Conservation (phyloP, 2,797 vertebrate species). For the Acanthis flammea region DNA sequence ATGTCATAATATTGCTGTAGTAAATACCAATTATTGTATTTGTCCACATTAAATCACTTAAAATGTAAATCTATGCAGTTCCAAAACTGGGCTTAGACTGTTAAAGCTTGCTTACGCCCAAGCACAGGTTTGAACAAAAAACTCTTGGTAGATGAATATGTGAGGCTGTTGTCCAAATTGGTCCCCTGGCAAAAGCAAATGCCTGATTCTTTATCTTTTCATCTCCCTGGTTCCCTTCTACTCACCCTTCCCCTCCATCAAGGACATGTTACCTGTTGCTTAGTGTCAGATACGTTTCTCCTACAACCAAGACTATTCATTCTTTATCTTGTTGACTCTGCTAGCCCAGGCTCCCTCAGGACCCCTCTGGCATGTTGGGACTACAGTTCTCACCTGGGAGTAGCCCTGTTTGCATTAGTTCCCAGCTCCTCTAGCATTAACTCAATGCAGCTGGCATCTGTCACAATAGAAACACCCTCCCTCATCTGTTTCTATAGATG, state of each 20-base stretch:
- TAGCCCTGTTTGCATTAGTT: conserved; percentile 79
- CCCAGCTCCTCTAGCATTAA: conserved; percentile 80
- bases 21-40: conserved; percentile 77
- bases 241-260: conserved; percentile 71
- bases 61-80: conserved; percentile 73
- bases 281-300: conserved; percentile 75
- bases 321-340: conserved; percentile 64
- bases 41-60: conserved; percentile 72
- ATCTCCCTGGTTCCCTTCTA: conserved; percentile 68
- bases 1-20: conserved; percentile 74
- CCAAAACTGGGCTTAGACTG: conserved; percentile 70
- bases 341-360: conserved; percentile 65
- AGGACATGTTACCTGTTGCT: conserved; percentile 75
- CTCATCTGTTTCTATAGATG: conserved; percentile 86
- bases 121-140: conserved; percentile 55
- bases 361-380: conserved; percentile 77
- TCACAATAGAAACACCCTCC: conserved; percentile 84
- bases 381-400: conserved; percentile 63
- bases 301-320: conserved; percentile 67
- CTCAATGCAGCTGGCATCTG: conserved; percentile 89
- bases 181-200: conserved; percentile 65
- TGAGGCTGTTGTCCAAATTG: neutral
- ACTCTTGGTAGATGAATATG: neutral
- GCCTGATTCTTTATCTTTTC: conserved; percentile 89
- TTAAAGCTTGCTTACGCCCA: conserved; percentile 65